These are phyloP conservation scores for Zhengitettix transpicula DNA, from an alignment of 2,888 invertebrate genomes.

Conservation along the genomic window DNA sequence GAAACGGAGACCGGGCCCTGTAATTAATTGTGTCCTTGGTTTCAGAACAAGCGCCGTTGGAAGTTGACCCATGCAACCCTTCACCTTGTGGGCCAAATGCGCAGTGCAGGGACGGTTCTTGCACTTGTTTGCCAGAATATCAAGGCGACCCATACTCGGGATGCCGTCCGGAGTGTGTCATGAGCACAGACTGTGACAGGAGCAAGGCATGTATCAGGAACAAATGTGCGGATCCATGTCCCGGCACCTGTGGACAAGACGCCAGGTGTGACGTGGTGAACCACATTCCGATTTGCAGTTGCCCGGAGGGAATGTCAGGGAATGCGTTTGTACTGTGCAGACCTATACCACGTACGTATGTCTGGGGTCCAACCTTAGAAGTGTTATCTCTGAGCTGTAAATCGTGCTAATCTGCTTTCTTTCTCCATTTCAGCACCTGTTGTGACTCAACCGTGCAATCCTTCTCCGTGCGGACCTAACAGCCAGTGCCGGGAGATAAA, in stretches of 20 bases:
- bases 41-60: constrained; percentile 18
- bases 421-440: constrained; percentile 22
- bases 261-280: constrained; percentile 59
- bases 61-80: constrained; percentile 41
- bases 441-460: constrained; percentile 43
- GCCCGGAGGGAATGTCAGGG: constrained; percentile 46
- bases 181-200: constrained; percentile 51
- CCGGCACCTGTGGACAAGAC: constrained; percentile 55
- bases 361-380: background rate
- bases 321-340: constrained; percentile 44
- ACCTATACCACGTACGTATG: constrained; percentile 4
- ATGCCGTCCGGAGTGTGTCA: constrained; percentile 62
- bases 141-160: constrained; percentile 44
- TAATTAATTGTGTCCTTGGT: background rate
- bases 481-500: constrained; percentile 57
- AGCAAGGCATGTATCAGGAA: constrained; percentile 54
- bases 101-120: constrained; percentile 37
- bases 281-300: constrained; percentile 60
- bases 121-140: constrained; percentile 30
- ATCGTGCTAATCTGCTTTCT: no score
- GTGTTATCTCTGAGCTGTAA: no score
- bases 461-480: constrained; percentile 57
- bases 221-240: constrained; percentile 55
- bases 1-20: no score
- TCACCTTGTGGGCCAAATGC: constrained; percentile 33